phyloP scores from a whole-genome alignment of 53 echinoderm and acorn worm species.

The Hippasteria phrygiana region DNA sequence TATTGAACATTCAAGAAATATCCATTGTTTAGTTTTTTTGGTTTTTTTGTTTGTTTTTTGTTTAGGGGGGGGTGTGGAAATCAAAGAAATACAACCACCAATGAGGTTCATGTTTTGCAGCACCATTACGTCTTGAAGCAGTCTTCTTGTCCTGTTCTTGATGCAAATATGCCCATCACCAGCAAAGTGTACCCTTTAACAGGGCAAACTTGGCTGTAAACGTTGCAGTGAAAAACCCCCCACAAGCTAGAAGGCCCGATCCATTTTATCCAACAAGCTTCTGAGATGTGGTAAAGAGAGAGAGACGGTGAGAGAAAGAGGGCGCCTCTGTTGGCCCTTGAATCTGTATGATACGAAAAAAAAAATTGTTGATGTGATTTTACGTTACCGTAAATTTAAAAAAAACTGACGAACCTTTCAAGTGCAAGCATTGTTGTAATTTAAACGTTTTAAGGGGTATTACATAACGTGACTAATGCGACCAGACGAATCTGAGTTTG shows the following conservation, averaged over 20 bases:
- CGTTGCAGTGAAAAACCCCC: conserved; percentile 14
- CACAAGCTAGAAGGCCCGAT: not conserved
- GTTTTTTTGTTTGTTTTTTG: no score
- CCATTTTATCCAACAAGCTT: not conserved
- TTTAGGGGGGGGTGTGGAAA: no score
- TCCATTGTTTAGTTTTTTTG: not conserved
- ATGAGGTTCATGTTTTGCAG: conserved; percentile 7
- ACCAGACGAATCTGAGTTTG: not conserved
- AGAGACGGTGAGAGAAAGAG: not conserved
- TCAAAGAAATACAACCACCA: not conserved
- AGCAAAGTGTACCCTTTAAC: not conserved
- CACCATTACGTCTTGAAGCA: not conserved
- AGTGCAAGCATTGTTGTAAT: conserved; percentile 47
- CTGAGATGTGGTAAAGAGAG: conserved; percentile 7
- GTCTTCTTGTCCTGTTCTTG: conserved; percentile 55
- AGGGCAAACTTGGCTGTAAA: not conserved
- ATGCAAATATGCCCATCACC: not conserved
- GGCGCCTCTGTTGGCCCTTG: not conserved
- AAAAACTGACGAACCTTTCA: conserved; percentile 21
- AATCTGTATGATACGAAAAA: conserved; percentile 6
- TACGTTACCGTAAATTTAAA: conserved; percentile 22
- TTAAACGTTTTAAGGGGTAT: conserved; percentile 10
- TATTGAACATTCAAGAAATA: not conserved
- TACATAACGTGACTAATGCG: not conserved
- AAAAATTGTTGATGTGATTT: not conserved